Conservation (phyloP, 2,113 vertebrate genomes). For the Amphiprion ocellaris region DNA sequence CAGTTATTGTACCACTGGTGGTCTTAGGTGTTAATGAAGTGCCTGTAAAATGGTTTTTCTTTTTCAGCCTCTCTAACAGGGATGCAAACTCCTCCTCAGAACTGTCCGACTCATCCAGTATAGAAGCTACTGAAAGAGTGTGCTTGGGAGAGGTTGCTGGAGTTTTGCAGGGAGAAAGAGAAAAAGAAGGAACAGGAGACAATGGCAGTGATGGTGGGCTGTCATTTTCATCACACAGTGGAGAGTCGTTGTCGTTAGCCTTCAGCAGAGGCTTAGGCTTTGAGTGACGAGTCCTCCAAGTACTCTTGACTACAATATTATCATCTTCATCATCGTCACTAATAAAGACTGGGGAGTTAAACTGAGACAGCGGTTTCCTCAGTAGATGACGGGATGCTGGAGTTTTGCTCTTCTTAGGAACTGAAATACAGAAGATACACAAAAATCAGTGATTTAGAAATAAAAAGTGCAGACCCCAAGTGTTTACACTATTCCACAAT, state of each 20-base stretch:
- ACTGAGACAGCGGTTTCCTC: slow-evolving; percentile 61
- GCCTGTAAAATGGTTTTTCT: slow-evolving; percentile 60
- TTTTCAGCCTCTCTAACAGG: slow-evolving; percentile 86
- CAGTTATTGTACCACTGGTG: slow-evolving; percentile 44
- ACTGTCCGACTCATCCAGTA: slow-evolving; percentile 71
- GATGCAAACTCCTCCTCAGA: slow-evolving; percentile 88
- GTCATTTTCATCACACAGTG: slow-evolving; percentile 9
- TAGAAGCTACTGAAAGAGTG: slow-evolving; percentile 55
- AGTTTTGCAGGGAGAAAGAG: not conserved
- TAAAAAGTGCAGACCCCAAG: not conserved
- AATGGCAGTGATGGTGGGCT: not conserved
- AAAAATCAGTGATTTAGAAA: not conserved
- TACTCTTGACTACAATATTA: slow-evolving; percentile 78
- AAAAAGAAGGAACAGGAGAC: slow-evolving; percentile 17
- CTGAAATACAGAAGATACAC: slow-evolving; percentile 37
- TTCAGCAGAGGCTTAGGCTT: slow-evolving; percentile 29
- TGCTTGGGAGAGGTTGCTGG: slow-evolving; percentile 32
- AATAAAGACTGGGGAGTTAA: slow-evolving; percentile 78
- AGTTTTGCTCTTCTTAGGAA: slow-evolving; percentile 58
- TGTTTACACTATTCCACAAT: not conserved
- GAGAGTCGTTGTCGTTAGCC: not conserved
- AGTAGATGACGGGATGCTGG: slow-evolving; percentile 41
- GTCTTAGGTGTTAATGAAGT: slow-evolving; percentile 31
- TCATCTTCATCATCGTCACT: slow-evolving; percentile 82
- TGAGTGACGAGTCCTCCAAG: slow-evolving; percentile 77